Percentiles rank a stretch among this genome's conserved stretches.
Conservation (phyloP, 2,113 vertebrate species). For the Mirza zaza region DNA sequence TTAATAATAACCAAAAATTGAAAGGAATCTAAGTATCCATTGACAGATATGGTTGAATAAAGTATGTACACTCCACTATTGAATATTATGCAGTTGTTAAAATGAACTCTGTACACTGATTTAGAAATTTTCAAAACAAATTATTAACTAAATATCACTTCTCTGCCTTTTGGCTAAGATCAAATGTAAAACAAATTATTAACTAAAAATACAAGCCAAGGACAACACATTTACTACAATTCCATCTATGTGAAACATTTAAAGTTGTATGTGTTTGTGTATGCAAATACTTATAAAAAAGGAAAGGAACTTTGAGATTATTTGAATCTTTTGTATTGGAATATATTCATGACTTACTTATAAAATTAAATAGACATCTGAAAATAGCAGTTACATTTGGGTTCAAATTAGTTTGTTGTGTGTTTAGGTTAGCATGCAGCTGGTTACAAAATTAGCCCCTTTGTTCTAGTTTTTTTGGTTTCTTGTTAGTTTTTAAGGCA, state of each 20-base stretch:
- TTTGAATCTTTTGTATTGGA: constrained; percentile 31
- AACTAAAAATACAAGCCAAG: constrained; percentile 30
- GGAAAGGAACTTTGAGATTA: constrained; percentile 32
- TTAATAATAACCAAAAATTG: background rate
- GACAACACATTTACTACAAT: background rate
- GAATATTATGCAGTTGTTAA: constrained; percentile 29
- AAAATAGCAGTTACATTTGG: constrained; percentile 50
- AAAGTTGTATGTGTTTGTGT: background rate
- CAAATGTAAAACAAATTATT: constrained; percentile 14
- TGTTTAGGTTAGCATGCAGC: constrained; percentile 30
- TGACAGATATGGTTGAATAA: background rate
- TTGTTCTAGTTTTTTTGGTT: constrained; percentile 38
- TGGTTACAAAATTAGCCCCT: constrained; percentile 30
- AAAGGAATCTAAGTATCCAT: background rate
- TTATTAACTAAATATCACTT: constrained; percentile 13
- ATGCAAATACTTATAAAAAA: constrained; percentile 43
- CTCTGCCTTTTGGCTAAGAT: no score
- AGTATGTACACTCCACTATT: background rate
- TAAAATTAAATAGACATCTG: constrained; percentile 33
- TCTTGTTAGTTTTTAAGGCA: constrained; percentile 59
- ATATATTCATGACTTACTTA: constrained; percentile 1
- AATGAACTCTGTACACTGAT: constrained; percentile 5
- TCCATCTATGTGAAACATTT: constrained; percentile 43
- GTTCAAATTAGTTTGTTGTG: constrained; percentile 34
- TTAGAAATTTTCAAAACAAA: constrained; percentile 38